Percentiles rank a stretch among this genome's conserved stretches.
phyloP scores from a whole-genome alignment of 2,888 invertebrate species.

The Agrochola circellaris region DNA sequence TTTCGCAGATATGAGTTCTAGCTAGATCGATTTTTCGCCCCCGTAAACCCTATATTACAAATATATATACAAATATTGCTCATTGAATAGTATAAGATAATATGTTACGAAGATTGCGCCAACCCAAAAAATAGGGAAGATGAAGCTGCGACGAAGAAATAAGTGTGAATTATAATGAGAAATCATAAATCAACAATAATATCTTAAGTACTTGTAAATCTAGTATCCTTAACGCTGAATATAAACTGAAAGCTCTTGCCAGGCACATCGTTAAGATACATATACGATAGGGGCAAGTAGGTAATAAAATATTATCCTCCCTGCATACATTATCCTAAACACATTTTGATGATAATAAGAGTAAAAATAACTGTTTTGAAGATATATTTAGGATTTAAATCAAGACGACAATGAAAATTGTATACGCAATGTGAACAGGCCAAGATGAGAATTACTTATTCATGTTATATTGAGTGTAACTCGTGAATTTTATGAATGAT shows the following conservation, averaged over 20 bases:
- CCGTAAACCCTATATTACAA: no score
- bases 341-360: slow-evolving; percentile 17
- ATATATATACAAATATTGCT: no score
- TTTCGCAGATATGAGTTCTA: no score
- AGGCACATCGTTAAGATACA: background rate
- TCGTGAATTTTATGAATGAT: slow-evolving; percentile 17
- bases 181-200: no score
- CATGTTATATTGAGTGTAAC: slow-evolving; percentile 11
- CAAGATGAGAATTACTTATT: slow-evolving; percentile 30
- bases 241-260: background rate
- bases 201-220: background rate
- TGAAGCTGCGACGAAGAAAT: background rate
- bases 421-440: slow-evolving; percentile 11
- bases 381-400: background rate
- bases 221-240: background rate
- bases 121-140: background rate
- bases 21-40: no score
- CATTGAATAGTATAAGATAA: no score
- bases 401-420: slow-evolving; percentile 1
- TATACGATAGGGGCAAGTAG: background rate
- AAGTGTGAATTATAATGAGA: background rate
- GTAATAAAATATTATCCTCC: slow-evolving; percentile 14
- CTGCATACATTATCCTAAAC: slow-evolving; percentile 28
- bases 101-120: no score
- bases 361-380: background rate